Base-by-base conservation (phyloP, 2,888 invertebrate genomes). In the Biston stratarius region DNA sequence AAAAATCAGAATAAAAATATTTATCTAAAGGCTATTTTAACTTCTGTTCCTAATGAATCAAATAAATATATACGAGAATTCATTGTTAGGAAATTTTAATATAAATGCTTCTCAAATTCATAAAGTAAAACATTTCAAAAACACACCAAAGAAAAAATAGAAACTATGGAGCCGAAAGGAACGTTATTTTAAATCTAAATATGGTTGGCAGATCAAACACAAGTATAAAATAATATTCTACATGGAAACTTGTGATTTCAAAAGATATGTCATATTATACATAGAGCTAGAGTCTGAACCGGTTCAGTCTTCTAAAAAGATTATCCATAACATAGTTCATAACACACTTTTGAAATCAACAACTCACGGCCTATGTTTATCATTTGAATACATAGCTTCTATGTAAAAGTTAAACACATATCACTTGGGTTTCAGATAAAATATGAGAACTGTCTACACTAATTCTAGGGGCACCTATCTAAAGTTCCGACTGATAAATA, bases 401-500 rank as follows among this genome's bases (percentile, higher is more conserved):
- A 78, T 79, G 78, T 81, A 78, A 79, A 78, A 60, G 55, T 64
- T 56, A 67, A 67, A 77, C 77, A 78, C 81, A 80, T 84, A 83
- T 85, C 83, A 85, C 84, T 68, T 67, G 83, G 83, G 78, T 74
- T 77, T 82, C 24, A 79, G 84, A 81, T 83, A 89, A 87, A 84
- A 88, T 86, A 84, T 84, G 83, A 89, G 76, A 83, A 81, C 71
- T 80, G 78, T 79, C 87, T 89, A 90, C 82, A 78, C 85, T 86
- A 83, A 55, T 78, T 79, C 86, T 88, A 89, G 81, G 85, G 88
- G 85, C 83, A 78, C 87, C 91, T 91, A 92, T 89, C 90, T 92
- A 92, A 79, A 80, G 83, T 86, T 89, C 89, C 86, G 79, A 83
- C 88, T 88, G 92, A 93, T 93, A 93, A 93, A 93, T 93, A 93